A percentile compares a stretch with the other conserved stretches of the same genome.
These are phyloP conservation scores for Odontamblyopus lacepedii DNA, from an alignment of 2,797 vertebrate genomes.

Conservation along the genomic window DNA sequence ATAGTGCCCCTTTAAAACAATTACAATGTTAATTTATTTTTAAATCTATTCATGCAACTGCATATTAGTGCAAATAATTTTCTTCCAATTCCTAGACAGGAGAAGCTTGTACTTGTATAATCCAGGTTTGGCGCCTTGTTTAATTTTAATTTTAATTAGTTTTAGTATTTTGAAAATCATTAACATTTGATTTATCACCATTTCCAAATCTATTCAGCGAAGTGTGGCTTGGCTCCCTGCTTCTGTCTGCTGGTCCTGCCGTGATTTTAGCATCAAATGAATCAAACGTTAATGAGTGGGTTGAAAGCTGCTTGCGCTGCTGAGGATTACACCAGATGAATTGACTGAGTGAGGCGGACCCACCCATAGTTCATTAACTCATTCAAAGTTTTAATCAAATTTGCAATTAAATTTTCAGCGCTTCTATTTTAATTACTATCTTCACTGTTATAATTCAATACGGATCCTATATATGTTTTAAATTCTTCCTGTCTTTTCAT, in stretches of 20 bases:
- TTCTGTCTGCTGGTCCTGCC: constrained; percentile 50
- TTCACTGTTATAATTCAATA: constrained; percentile 25
- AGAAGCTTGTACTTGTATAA: neutral
- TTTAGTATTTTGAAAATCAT: constrained; percentile 23
- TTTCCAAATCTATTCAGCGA: constrained; percentile 35
- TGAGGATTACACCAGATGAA: constrained; percentile 26
- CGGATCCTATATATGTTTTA: constrained; percentile 16
- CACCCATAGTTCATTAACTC: constrained; percentile 27
- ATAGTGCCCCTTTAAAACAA: no score
- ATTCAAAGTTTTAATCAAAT: constrained; percentile 30
- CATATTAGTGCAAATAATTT: neutral
- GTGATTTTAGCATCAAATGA: constrained; percentile 43
- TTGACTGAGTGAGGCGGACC: constrained; percentile 34
- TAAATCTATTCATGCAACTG: neutral
- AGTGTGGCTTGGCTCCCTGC: constrained; percentile 24
- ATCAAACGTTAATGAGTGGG: constrained; percentile 62
- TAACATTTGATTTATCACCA: constrained; percentile 39
- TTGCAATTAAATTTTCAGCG: constrained; percentile 35
- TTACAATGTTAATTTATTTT: neutral
- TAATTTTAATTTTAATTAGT: constrained; percentile 14
- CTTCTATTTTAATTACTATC: constrained; percentile 42
- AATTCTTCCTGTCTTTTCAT: constrained; percentile 9
- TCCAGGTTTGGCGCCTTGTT: neutral
- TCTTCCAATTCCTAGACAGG: neutral
- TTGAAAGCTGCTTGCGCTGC: constrained; percentile 45